A percentile compares a stretch with the other conserved stretches of the same genome.
Evolutionary conservation across 2,888 invertebrate species (phyloP).

Genomic region (Philopedon plagiatum): DNA sequence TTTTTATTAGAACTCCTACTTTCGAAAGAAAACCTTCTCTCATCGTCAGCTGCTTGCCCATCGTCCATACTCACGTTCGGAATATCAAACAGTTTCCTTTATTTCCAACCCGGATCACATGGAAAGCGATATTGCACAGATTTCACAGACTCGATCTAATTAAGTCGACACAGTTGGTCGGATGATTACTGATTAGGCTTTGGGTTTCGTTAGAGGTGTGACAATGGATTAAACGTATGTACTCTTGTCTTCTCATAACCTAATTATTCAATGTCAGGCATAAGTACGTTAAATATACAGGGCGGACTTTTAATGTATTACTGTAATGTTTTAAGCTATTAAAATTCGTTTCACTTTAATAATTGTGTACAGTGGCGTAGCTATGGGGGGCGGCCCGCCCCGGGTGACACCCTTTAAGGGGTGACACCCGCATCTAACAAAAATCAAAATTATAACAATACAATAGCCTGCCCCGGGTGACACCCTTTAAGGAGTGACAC

Average conservation of each 20-base stretch:
- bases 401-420: too few species aligned
- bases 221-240: neutral
- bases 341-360: too few species aligned
- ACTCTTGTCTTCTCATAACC: neutral
- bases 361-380: too few species aligned
- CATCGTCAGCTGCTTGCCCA: neutral
- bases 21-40: neutral
- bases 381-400: too few species aligned
- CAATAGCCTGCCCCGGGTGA: too few species aligned
- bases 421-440: too few species aligned
- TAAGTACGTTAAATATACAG: too few species aligned
- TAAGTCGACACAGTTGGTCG: neutral
- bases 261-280: neutral
- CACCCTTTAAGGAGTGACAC: too few species aligned
- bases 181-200: neutral
- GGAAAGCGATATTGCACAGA: neutral
- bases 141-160: neutral
- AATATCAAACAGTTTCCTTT: neutral
- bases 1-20: neutral
- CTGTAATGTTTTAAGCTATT: too few species aligned
- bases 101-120: neutral
- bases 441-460: too few species aligned
- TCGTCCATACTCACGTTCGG: neutral
- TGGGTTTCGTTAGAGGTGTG: neutral
- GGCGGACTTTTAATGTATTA: too few species aligned